These are phyloP conservation scores for Drosophila cyrtoloma DNA, from an alignment of 2,888 invertebrate genomes.

Conservation along the genomic window DNA sequence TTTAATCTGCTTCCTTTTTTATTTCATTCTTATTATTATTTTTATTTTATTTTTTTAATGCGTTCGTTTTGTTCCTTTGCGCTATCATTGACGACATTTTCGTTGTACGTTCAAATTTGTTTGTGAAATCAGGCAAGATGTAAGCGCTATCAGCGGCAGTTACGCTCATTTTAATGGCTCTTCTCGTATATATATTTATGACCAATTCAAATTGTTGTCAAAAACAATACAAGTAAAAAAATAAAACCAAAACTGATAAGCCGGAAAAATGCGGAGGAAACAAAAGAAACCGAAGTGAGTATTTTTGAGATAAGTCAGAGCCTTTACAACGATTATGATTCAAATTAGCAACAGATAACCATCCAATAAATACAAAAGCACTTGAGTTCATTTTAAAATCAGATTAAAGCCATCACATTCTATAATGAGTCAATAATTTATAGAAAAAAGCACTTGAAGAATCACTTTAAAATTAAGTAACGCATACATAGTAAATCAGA, in stretches of 20 bases:
- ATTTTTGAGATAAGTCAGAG: slow-evolving; percentile 10
- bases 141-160: slow-evolving; percentile 36
- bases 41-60: not conserved
- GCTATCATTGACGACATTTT: slow-evolving; percentile 35
- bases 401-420: not conserved
- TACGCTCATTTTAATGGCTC: slow-evolving; percentile 37
- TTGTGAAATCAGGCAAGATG: slow-evolving; percentile 29
- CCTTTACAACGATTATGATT: slow-evolving; percentile 8
- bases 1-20: not conserved
- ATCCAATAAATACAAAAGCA: not conserved
- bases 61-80: slow-evolving; percentile 1
- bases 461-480: not conserved
- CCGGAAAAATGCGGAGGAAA: slow-evolving; percentile 7
- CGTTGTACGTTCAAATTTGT: slow-evolving; percentile 16
- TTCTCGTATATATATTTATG: slow-evolving; percentile 53
- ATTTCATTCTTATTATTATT: not conserved
- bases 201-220: slow-evolving; percentile 46
- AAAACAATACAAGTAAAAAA: slow-evolving; percentile 1
- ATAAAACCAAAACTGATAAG: slow-evolving; percentile 31
- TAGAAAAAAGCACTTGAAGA: not conserved
- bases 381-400: not conserved
- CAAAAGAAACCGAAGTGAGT: not conserved
- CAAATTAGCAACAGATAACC: not conserved
- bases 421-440: not conserved
- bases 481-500: not conserved